Conservation (phyloP, 1,140 invertebrate species). For the Cyclina sinensis region DNA sequence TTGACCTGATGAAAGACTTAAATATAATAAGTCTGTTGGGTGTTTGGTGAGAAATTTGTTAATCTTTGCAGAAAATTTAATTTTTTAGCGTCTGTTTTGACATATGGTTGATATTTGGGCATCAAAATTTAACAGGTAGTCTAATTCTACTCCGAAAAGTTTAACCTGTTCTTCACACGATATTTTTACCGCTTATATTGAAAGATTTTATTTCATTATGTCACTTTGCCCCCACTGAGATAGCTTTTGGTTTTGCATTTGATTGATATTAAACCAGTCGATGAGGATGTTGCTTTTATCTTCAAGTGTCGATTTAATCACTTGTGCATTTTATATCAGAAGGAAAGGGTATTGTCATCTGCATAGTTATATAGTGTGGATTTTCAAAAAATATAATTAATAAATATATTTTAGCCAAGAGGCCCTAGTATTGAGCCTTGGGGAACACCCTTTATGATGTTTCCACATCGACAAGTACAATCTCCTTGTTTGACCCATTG, state of each 20-base stretch:
- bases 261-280: too few relatives aligned
- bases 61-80: conserved; percentile 40
- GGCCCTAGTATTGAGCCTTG: too few relatives aligned
- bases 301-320: conserved; percentile 9
- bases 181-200: background rate
- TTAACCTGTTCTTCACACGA: conserved; percentile 1
- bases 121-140: background rate
- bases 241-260: too few relatives aligned
- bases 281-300: conserved; percentile 15
- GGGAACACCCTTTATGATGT: background rate
- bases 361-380: too few relatives aligned
- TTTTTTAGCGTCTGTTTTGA: conserved; percentile 12
- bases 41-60: background rate
- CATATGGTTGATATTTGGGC: conserved; percentile 15
- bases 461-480: background rate
- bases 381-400: too few relatives aligned
- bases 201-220: background rate
- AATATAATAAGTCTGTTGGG: background rate
- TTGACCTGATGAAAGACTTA: background rate
- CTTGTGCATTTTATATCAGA: background rate
- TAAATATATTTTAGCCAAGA: too few relatives aligned
- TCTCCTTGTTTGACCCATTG: background rate
- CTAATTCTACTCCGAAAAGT: conserved; percentile 16
- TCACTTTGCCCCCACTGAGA: background rate
- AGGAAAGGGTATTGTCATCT: conserved; percentile 61